Evolutionary conservation across 2,113 vertebrate species (phyloP), one percentile per base, ranked within the genome.

Genomic region (Alexandromys fortis): DNA sequence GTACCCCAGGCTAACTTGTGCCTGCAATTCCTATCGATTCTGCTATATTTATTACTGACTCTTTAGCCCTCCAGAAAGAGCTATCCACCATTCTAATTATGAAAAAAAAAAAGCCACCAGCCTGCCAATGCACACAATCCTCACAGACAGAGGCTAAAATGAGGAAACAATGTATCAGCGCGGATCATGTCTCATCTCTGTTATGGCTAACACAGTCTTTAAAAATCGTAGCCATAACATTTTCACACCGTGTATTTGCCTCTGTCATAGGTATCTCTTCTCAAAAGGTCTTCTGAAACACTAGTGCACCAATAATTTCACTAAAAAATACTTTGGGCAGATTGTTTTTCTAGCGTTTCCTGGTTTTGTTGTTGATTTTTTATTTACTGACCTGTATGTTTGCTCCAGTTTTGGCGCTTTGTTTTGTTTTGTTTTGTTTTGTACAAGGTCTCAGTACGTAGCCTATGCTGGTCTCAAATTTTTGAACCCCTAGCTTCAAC

Each of bases 41-140:
- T 94, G 17, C 33, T 97, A 1, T n/a, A 79, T 81, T 91, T 93
- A 72, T 96, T 95, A 93, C 68, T 88, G 87, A 65, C 89, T 91
- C 45, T 47, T 52, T 88, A 30, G 85, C 76, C 35, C 72, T 95
- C 65, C 90, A 38, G 45, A 95, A 97, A 72, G 24, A 95, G 70
- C 85, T 1, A 3, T 35, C 82, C 82, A 86, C 47, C 38, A 92
- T 92, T 95, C 61, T 94, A 93, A 92, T 96, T 93, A 93, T 45
- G 67, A 92, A 88, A 67, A 93, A 88, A 92, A 88, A 67, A 93
- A 88, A 58, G 2, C 38, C 70, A 79, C 82, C 42, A 61, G 30
- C 11, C 22, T 93, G 9, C 70, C 90, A 94, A 35, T 92, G 9
- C 58, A 87, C 73, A 94, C 81, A 85, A 73, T 96, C 86, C 68